These are phyloP conservation scores for Campopleginae sp. DNA, from an alignment of 2,888 invertebrate genomes.

Conservation along the genomic window DNA sequence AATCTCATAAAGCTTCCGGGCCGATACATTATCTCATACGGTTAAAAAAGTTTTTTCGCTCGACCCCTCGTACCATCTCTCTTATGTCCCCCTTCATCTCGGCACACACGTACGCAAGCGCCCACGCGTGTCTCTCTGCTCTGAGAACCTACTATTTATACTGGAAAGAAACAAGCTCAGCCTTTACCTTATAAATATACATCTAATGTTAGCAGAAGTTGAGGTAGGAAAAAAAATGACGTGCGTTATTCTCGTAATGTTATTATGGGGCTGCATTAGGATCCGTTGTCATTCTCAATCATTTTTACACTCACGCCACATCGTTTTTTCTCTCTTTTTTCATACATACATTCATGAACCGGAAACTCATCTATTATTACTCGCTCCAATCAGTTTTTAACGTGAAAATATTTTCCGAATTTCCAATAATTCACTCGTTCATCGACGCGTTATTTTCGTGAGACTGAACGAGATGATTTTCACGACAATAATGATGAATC, in stretches of 20 bases:
- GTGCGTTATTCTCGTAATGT: slow-evolving; percentile 40
- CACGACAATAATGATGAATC: background rate
- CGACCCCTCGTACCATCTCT: slow-evolving; percentile 51
- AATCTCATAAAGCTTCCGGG: slow-evolving; percentile 48
- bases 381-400: background rate
- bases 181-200: slow-evolving; percentile 48
- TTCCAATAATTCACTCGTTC: background rate
- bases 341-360: background rate
- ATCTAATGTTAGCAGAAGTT: slow-evolving; percentile 7
- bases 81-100: slow-evolving; percentile 27
- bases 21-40: slow-evolving; percentile 54
- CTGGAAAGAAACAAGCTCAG: slow-evolving; percentile 28
- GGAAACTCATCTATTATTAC: background rate
- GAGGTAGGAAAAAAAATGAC: slow-evolving; percentile 34
- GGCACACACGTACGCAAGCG: background rate
- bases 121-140: background rate
- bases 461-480: background rate
- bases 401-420: background rate
- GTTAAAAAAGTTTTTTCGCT: slow-evolving; percentile 55
- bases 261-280: slow-evolving; percentile 15
- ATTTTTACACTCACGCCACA: background rate
- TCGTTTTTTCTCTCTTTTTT: background rate
- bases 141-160: slow-evolving; percentile 38
- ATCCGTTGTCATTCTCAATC: slow-evolving; percentile 7
- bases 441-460: background rate